Conservation (phyloP, 2,888 invertebrate genomes). For the Thereva unica region DNA sequence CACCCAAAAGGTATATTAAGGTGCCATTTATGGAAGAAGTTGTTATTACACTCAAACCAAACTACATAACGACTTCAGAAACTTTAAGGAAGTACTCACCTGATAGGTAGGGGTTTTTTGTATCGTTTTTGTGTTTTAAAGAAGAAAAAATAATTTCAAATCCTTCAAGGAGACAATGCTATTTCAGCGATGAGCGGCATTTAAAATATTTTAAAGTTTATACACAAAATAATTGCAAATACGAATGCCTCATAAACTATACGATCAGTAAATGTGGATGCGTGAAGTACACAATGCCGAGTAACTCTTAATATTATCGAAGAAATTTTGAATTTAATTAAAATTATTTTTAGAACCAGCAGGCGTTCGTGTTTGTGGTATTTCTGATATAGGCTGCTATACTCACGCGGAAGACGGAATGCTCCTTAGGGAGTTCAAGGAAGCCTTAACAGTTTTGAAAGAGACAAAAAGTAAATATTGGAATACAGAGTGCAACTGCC, state of each 20-base stretch:
- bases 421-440: conserved; percentile 51
- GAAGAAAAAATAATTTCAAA: neutral
- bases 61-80: conserved; percentile 70
- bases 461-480: too few species aligned
- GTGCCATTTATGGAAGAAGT: conserved; percentile 67
- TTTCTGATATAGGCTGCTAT: conserved; percentile 47
- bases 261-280: conserved; percentile 67
- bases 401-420: conserved; percentile 49
- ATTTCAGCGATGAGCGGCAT: conserved; percentile 68
- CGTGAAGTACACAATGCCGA: conserved; percentile 73
- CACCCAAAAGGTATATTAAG: conserved; percentile 67
- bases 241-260: conserved; percentile 73
- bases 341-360: conserved; percentile 22
- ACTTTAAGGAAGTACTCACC: conserved; percentile 64
- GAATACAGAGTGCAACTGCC: too few species aligned
- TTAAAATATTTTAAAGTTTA: conserved; percentile 70
- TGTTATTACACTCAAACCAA: conserved; percentile 67
- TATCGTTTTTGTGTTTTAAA: neutral
- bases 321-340: neutral
- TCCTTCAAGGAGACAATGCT: conserved; percentile 65
- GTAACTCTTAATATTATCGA: conserved; percentile 42
- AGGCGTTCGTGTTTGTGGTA: conserved; percentile 55
- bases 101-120: conserved; percentile 47
- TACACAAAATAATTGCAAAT: conserved; percentile 73
- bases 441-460: neutral